These are phyloP conservation scores for Otocyon megalotis DNA, from an alignment of 2,113 vertebrate genomes.

Conservation along the genomic window DNA sequence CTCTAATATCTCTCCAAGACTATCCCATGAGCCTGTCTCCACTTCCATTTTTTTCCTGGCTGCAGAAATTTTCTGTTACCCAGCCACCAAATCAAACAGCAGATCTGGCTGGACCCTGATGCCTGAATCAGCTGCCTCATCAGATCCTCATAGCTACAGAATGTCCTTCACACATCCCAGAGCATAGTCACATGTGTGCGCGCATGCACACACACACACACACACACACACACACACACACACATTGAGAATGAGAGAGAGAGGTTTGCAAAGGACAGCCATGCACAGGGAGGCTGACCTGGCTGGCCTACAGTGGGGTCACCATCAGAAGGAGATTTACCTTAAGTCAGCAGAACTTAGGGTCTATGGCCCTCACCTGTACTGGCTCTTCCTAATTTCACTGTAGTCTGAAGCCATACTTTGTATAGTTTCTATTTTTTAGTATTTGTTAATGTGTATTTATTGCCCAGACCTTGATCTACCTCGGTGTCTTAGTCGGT, in stretches of 20 bases:
- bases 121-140: background rate
- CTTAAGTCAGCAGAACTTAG: background rate
- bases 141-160: background rate
- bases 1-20: background rate
- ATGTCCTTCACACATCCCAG: background rate
- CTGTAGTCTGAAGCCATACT: background rate
- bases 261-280: background rate
- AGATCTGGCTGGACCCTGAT: background rate
- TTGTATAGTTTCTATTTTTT: background rate
- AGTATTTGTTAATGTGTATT: background rate
- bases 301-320: background rate
- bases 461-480: background rate
- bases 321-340: background rate
- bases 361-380: background rate
- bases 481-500: background rate
- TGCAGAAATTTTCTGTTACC: background rate
- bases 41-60: background rate
- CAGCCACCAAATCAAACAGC: background rate
- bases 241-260: background rate
- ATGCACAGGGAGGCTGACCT: background rate
- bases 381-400: background rate
- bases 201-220: background rate
- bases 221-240: background rate
- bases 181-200: background rate
- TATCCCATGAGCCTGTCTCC: background rate